Percentiles rank a stretch among this genome's conserved stretches.
Conservation (phyloP, 2,113 vertebrate species). For the Anarhynchus alexandrinus region DNA sequence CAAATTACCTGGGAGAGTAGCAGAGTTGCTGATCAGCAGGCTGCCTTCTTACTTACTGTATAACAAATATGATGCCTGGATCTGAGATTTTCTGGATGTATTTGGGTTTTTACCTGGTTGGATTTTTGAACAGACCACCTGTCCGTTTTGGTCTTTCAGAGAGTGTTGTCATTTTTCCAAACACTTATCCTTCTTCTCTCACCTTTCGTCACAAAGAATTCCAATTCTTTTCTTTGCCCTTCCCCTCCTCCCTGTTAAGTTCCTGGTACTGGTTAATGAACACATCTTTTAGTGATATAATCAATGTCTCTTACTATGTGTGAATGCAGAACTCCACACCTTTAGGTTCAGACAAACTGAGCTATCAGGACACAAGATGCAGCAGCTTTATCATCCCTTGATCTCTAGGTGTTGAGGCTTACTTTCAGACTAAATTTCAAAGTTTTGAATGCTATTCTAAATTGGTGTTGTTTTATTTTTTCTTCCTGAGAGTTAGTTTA, state of each 20-base stretch:
- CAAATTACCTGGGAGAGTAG: not conserved
- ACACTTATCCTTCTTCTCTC: rapidly evolving
- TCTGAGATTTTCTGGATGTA: not conserved
- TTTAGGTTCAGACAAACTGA: not conserved
- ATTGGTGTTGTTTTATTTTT: not conserved
- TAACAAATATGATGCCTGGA: not conserved
- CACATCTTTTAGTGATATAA: not conserved
- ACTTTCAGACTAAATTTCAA: not conserved
- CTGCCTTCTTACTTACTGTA: not conserved
- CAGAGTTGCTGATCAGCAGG: not conserved
- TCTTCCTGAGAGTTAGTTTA: not conserved
- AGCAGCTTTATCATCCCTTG: not conserved
- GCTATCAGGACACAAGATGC: not conserved
- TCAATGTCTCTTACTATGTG: not conserved
- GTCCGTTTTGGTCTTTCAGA: not conserved
- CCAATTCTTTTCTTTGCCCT: not conserved
- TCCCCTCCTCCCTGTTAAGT: not conserved
- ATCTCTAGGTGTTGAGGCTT: not conserved
- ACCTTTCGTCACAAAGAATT: not conserved
- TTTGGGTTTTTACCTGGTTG: not conserved
- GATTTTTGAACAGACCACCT: not conserved
- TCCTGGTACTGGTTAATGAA: not conserved
- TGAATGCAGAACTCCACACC: not conserved
- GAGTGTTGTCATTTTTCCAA: not conserved
- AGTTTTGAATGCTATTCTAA: not conserved